Base-by-base conservation (phyloP, 1,140 invertebrate species). In the Araneus ventricosus region DNA sequence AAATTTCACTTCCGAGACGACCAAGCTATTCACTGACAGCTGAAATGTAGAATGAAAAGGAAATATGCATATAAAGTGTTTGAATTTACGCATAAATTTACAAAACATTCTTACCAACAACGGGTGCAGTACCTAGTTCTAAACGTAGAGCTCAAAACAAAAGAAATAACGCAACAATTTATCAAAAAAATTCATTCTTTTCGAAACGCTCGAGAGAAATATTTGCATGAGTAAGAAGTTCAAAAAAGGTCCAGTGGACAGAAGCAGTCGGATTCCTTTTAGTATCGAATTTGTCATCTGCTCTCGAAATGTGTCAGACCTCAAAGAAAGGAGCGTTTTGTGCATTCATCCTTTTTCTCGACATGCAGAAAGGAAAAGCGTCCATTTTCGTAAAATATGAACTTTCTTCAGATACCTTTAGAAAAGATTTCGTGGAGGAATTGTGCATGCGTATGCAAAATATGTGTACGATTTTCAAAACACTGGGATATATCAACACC, bases 351-450 rank as follows among this genome's bases (percentile, higher is more conserved):
- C 17, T 20, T 17, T 34, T 34, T 3, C 30, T 30, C 34, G 27
- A 14, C 27, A 75, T 30, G 6, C 17, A 37, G 27, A 70, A 70
- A 34, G 3, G 67, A 75, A 75, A 75, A 75, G 20, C 30, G 67
- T 75, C 67, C 30, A 75, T 75, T 75, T 75, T 75, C 30, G 67
- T 37, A 20, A 75, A 75, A 75, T 34, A 75, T 34, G 67, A 37
- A 75, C 39, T 67, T 27, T 67, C 45, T 30, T 67, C 63, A n/a
- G 24, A 67, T n/a, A 63, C n/a, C 27, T 67, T 67, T 10, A n/a
- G 1, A 6, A 14, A 67, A 67, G 1, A 67, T 30, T 27, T 61
- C 24, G 59, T 24, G 24, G 3, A 27, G n/a, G 63, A 67, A 27
- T 27, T 27, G 63, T 2, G n/a, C 3, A 67, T 10, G 27, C 8